These are phyloP conservation scores for Pseudoatta argentina DNA, from an alignment of 1,140 invertebrate species.

Conservation along the genomic window DNA sequence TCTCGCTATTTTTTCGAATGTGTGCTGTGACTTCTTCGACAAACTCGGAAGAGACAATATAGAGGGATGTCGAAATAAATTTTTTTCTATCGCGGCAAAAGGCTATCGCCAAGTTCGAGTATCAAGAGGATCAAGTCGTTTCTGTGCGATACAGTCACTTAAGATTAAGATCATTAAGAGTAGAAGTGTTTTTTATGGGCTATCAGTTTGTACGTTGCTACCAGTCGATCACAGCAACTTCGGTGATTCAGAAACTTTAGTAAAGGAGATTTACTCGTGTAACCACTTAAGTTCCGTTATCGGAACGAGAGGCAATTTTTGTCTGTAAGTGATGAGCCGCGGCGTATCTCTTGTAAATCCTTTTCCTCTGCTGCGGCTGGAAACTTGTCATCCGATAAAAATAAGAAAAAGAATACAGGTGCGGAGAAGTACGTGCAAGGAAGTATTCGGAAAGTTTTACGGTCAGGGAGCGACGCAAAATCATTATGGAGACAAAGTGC, in stretches of 20 bases:
- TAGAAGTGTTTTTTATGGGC: not conserved
- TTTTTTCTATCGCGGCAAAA: not conserved
- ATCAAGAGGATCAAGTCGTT: not conserved
- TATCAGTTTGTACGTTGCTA: constrained; percentile 26
- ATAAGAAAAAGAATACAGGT: constrained; percentile 31
- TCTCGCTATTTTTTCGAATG: not conserved
- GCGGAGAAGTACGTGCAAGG: constrained; percentile 1
- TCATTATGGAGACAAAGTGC: not conserved
- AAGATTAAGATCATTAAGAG: not conserved
- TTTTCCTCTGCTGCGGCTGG: not conserved
- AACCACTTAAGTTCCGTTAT: constrained; percentile 29
- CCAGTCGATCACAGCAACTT: not conserved
- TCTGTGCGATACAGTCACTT: not conserved
- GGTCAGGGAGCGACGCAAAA: not conserved
- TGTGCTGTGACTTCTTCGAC: not conserved
- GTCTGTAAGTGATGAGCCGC: not conserved
- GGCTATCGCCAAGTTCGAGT: not conserved
- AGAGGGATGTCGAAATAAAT: not conserved
- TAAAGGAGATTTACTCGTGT: constrained; percentile 32
- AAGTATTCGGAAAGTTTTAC: constrained; percentile 24
- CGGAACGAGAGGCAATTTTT: not conserved
- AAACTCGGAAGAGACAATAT: not conserved
- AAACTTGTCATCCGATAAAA: constrained; percentile 27
- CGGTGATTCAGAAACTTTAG: constrained; percentile 33
- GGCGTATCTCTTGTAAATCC: not conserved